phyloP scores from a whole-genome alignment of 2,888 invertebrate genomes.

The Chrysomela aeneicollis region DNA sequence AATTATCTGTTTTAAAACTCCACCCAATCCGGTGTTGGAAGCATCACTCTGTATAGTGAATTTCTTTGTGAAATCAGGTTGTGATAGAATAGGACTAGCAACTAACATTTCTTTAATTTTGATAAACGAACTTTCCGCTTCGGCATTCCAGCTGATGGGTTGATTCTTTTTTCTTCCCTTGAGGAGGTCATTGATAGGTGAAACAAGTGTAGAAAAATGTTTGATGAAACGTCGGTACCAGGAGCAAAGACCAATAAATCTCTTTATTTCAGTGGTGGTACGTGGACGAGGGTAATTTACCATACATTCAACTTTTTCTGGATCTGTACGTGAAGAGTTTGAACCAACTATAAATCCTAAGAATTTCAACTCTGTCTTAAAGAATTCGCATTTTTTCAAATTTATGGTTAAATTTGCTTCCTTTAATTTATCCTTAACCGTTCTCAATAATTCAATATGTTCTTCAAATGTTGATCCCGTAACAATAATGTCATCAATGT shows the following conservation, averaged over 20 bases:
- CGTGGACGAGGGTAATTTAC: no score
- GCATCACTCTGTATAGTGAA: no score
- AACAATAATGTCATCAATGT: no score
- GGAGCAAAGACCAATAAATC: no score
- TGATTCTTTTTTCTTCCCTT: slow-evolving; percentile 1
- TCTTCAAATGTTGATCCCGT: slow-evolving; percentile 1
- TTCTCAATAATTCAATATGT: neutral
- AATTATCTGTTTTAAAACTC: slow-evolving; percentile 4
- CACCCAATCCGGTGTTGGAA: neutral
- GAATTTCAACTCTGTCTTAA: slow-evolving; percentile 22
- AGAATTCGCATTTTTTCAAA: no score
- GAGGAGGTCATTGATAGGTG: neutral
- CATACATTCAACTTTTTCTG: slow-evolving; percentile 23
- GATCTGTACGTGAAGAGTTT: slow-evolving; percentile 19
- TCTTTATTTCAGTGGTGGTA: no score
- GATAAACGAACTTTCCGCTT: neutral
- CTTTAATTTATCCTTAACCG: neutral
- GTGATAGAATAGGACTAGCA: slow-evolving; percentile 2
- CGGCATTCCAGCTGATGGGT: neutral
- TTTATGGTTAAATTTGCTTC: no score
- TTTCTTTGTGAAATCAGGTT: slow-evolving; percentile 14
- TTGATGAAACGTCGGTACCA: no score
- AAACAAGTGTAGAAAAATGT: neutral
- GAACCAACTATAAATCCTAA: slow-evolving; percentile 28
- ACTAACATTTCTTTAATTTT: slow-evolving; percentile 13